Evolutionary conservation across 2,797 vertebrate genomes (phyloP).

Genomic region (Peromyscus eremicus): DNA sequence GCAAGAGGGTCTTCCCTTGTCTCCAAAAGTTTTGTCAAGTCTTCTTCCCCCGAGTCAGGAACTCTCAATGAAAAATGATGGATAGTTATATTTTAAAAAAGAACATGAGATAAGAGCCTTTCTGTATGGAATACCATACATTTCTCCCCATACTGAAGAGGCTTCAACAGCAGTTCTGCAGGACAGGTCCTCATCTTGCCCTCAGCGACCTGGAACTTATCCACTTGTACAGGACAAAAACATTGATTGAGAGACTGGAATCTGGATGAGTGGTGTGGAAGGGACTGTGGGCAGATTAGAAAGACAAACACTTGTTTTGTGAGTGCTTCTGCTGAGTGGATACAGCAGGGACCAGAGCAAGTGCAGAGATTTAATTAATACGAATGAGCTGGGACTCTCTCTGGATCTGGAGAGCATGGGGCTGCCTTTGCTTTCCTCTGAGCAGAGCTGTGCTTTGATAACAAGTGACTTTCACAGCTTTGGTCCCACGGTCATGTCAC

Average conservation of each 20-base stretch:
- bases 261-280: not conserved
- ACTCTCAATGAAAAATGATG: not conserved
- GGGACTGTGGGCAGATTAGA: accelerated
- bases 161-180: not conserved
- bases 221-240: too few relatives aligned
- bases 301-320: not conserved
- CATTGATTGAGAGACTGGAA: not conserved
- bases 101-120: not conserved
- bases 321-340: accelerated
- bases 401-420: accelerated
- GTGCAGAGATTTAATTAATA: not conserved
- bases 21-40: not conserved
- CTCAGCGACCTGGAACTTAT: not conserved
- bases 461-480: not conserved
- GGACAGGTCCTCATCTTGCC: not conserved
- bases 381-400: not conserved
- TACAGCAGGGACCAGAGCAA: too few relatives aligned
- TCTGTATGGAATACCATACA: not conserved
- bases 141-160: not conserved
- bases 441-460: not conserved
- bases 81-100: not conserved
- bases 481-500: too few relatives aligned
- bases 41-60: not conserved
- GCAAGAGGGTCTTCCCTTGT: not conserved
- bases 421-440: not conserved